A percentile compares a stretch with the other conserved stretches of the same genome.
These are phyloP conservation scores for Pseudonaja textilis DNA, from an alignment of 2,113 vertebrate species.

Conservation along the genomic window DNA sequence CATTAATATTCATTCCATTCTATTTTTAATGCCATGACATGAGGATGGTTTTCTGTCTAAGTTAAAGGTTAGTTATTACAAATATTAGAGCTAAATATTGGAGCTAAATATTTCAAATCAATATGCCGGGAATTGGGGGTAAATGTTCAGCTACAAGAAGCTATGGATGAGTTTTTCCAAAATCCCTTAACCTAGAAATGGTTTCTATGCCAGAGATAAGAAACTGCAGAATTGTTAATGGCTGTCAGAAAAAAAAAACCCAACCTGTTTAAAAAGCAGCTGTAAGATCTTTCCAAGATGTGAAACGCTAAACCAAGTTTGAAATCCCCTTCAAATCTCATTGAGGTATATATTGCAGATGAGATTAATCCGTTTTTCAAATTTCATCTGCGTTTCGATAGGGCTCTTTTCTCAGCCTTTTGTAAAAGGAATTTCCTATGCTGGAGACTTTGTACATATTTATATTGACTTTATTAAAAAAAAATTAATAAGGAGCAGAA, in stretches of 20 bases:
- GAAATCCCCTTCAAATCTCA: slow-evolving; percentile 40
- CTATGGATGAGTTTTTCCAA: not conserved
- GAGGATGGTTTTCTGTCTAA: not conserved
- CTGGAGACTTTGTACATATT: slow-evolving; percentile 81
- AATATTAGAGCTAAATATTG: not conserved
- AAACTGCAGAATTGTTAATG: not conserved
- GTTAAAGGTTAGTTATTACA: not conserved
- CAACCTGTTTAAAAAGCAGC: not conserved
- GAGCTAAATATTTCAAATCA: not conserved
- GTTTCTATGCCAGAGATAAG: not conserved
- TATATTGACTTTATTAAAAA: slow-evolving; percentile 79
- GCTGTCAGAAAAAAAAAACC: not conserved
- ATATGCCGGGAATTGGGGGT: not conserved
- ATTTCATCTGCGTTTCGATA: slow-evolving; percentile 39
- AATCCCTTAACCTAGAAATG: not conserved
- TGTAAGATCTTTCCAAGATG: not conserved
- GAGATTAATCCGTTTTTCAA: not conserved
- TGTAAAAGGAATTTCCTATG: slow-evolving; percentile 78
- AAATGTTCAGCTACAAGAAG: not conserved
- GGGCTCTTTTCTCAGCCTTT: slow-evolving; percentile 66
- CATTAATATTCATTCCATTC: too few relatives aligned
- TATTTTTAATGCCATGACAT: not conserved
- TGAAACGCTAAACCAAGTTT: not conserved
- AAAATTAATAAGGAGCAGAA: slow-evolving; percentile 43
- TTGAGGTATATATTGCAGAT: not conserved